A percentile compares a stretch with the other conserved stretches of the same genome.
Conservation (phyloP, 2,113 vertebrate species). For the Crotalus viridis region DNA sequence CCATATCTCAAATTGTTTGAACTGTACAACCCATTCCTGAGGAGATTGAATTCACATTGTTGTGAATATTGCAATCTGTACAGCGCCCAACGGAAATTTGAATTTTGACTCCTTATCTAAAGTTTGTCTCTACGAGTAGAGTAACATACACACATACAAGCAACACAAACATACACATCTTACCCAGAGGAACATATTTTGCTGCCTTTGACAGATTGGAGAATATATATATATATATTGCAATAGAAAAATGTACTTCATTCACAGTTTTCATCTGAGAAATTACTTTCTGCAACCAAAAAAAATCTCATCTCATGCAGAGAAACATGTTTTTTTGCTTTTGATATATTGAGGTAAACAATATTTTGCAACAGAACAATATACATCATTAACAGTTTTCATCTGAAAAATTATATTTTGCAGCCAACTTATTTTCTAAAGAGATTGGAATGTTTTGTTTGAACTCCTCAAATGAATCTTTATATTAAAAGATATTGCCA, state of each 20-base stretch:
- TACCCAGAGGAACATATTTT: not conserved
- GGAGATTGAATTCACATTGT: not conserved
- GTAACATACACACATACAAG: not conserved
- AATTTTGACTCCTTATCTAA: not conserved
- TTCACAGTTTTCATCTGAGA: not conserved
- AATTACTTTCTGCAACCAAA: not conserved
- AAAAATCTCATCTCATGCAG: not conserved
- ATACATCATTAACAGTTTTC: not conserved
- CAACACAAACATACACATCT: not conserved
- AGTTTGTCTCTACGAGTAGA: not conserved
- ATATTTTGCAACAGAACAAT: not conserved
- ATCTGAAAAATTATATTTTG: not conserved
- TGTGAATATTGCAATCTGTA: not conserved
- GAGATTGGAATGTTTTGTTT: not conserved
- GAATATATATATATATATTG: not conserved
- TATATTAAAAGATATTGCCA: not conserved
- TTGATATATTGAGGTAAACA: not conserved
- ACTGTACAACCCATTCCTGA: not conserved
- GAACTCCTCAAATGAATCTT: not conserved
- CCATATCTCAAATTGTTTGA: not conserved
- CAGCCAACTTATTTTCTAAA: not conserved
- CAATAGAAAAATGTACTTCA: not conserved
- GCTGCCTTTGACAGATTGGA: not conserved
- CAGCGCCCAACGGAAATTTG: not conserved
- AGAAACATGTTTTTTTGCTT: not conserved